A percentile compares a stretch with the other conserved stretches of the same genome.
phyloP scores from a whole-genome alignment of 2,113 vertebrate species.

The Saccopteryx leptura region DNA sequence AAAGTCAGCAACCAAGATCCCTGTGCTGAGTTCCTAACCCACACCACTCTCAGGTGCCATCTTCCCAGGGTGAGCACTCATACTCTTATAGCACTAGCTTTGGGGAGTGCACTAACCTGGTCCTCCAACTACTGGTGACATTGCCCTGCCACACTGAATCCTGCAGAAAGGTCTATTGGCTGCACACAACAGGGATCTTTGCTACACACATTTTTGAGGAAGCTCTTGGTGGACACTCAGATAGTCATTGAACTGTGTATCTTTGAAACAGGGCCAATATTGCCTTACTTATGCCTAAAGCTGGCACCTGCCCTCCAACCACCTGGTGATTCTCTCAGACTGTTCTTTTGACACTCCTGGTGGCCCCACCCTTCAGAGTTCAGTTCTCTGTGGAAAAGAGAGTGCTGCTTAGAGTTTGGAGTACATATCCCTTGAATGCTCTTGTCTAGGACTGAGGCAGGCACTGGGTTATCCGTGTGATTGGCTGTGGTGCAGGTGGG shows the following conservation, averaged over 20 bases:
- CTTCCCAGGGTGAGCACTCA: too few species aligned
- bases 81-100: too few species aligned
- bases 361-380: neutral
- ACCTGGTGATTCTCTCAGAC: neutral
- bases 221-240: neutral
- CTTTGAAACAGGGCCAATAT: neutral
- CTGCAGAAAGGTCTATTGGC: neutral
- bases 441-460: too few species aligned
- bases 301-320: neutral
- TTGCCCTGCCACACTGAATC: neutral
- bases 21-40: neutral
- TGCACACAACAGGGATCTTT: neutral
- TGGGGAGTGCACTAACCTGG: too few species aligned
- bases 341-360: neutral
- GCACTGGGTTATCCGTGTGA: too few species aligned
- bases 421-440: too few species aligned
- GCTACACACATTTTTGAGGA: neutral
- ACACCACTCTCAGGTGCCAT: too few species aligned
- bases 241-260: neutral
- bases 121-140: too few species aligned
- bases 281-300: neutral
- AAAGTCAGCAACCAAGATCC: neutral
- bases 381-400: neutral
- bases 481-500: too few species aligned
- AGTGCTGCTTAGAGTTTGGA: neutral